Evolutionary conservation across 2,797 vertebrate species (phyloP).

Genomic region (Melanotaenia boesemani): DNA sequence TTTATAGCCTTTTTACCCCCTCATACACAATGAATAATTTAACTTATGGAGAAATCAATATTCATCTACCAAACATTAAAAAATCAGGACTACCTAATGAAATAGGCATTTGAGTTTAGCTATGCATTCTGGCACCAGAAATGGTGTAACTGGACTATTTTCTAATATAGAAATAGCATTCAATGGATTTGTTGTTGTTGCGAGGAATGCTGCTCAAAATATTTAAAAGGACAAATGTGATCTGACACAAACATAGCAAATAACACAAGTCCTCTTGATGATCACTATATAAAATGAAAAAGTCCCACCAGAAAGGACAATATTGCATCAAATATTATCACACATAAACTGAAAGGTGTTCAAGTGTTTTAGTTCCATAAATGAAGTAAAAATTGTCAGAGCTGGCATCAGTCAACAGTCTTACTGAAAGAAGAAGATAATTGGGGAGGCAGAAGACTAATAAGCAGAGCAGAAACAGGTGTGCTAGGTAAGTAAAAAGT

Average conservation of each 20-base stretch:
- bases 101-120: not conserved
- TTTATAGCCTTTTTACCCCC: not conserved
- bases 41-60: slow-evolving; percentile 5
- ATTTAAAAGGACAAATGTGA: slow-evolving; percentile 26
- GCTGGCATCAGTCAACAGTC: not conserved
- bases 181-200: not conserved
- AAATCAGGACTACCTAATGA: not conserved
- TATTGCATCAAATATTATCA: not conserved
- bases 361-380: not conserved
- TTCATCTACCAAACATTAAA: slow-evolving; percentile 26
- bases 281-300: slow-evolving; percentile 13
- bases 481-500: not conserved
- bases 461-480: slow-evolving; percentile 1
- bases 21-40: slow-evolving; percentile 19
- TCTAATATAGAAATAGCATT: slow-evolving; percentile 18
- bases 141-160: slow-evolving; percentile 7
- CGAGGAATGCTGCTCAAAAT: slow-evolving; percentile 1
- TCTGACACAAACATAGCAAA: slow-evolving; percentile 10
- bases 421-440: not conserved
- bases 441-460: not conserved
- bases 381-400: not conserved
- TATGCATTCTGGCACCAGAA: not conserved
- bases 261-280: slow-evolving; percentile 6
- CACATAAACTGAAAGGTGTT: not conserved
- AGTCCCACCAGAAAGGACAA: not conserved